Conservation (phyloP, 2,797 vertebrate species). For the Poeciliopsis gracilis region DNA sequence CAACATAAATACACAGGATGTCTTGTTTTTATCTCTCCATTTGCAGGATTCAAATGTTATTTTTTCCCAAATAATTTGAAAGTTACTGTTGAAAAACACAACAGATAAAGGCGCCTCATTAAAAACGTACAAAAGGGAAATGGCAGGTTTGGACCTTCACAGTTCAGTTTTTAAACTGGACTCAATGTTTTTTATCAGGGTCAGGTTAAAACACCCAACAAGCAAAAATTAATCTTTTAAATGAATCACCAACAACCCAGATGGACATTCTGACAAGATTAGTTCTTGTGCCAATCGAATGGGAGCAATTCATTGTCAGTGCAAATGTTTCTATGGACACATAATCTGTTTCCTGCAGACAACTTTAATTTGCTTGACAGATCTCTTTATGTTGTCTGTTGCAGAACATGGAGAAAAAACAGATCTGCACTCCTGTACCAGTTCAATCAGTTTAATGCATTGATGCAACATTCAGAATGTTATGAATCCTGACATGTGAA, state of each 20-base stretch:
- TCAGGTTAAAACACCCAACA: not conserved
- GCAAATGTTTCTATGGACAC: not conserved
- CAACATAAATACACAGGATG: not conserved
- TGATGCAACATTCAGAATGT: not conserved
- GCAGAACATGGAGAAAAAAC: not conserved
- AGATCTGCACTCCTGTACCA: not conserved
- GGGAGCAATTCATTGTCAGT: not conserved
- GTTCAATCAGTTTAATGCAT: not conserved
- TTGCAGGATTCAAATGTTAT: not conserved
- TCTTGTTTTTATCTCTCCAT: not conserved
- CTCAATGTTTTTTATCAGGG: not conserved
- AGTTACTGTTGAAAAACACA: not conserved
- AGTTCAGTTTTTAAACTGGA: not conserved
- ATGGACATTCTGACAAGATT: not conserved
- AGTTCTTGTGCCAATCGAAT: not conserved
- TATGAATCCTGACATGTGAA: not conserved
- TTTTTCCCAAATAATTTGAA: not conserved
- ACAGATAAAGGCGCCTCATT: not conserved
- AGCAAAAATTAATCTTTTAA: not conserved
- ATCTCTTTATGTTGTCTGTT: not conserved
- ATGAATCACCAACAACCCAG: not conserved
- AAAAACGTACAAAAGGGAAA: not conserved
- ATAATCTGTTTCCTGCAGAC: not conserved
- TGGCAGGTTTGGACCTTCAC: not conserved
- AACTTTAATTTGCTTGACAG: not conserved